A percentile compares a stretch with the other conserved stretches of the same genome.
Conservation (phyloP, 2,113 vertebrate species). For the Peromyscus leucopus region DNA sequence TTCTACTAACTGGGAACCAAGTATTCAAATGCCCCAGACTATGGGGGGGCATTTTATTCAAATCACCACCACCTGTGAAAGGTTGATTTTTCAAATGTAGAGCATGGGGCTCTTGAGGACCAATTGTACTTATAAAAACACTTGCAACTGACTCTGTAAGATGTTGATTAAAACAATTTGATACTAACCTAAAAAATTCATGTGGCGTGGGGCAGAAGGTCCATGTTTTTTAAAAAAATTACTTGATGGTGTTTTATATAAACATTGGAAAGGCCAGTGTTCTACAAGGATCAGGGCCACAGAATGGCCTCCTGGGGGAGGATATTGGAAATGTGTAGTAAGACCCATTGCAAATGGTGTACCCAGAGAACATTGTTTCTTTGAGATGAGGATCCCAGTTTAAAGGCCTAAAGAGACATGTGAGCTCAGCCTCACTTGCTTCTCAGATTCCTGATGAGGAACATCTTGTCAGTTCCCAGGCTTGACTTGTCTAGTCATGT, state of each 20-base stretch:
- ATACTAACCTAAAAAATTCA: conserved; percentile 21
- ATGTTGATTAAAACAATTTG: background rate
- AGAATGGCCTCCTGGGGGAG: background rate
- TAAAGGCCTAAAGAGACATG: background rate
- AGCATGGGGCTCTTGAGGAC: background rate
- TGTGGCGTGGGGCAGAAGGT: background rate
- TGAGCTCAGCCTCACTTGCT: background rate
- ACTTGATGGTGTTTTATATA: background rate
- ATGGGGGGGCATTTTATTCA: background rate
- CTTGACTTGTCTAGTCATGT: no score
- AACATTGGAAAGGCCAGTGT: background rate
- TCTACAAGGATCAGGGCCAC: background rate
- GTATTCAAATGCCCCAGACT: background rate
- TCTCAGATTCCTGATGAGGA: background rate
- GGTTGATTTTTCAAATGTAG: background rate
- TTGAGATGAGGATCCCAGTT: background rate
- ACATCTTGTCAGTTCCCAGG: background rate
- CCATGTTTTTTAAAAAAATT: background rate
- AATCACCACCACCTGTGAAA: background rate
- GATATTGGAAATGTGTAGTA: background rate
- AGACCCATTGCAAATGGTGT: background rate
- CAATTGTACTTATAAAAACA: background rate
- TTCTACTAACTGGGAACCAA: background rate
- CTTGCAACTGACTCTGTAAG: conserved; percentile 19
- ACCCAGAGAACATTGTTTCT: background rate